phyloP scores from a whole-genome alignment of 2,797 vertebrate species.

The Paedocypris micromegethes region DNA sequence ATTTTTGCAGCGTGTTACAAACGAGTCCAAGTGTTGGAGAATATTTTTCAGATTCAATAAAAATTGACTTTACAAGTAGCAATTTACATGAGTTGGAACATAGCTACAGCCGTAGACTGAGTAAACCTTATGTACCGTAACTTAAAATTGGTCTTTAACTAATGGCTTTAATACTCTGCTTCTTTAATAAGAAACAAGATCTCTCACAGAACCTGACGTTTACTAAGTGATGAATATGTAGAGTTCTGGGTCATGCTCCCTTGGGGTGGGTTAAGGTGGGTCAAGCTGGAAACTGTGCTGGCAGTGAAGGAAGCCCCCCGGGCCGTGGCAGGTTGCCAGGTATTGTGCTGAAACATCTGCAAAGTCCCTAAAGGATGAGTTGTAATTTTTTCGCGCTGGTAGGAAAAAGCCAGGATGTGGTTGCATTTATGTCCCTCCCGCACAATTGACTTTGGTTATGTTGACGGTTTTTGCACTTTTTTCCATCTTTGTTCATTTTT shows the following conservation, averaged over 20 bases:
- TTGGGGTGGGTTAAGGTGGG: conserved; percentile 11
- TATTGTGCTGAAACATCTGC: conserved; percentile 24
- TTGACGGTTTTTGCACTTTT: not conserved
- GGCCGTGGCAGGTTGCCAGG: conserved; percentile 12
- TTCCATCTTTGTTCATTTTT: not conserved
- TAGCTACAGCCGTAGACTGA: too few relatives aligned
- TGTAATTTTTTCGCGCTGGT: not conserved
- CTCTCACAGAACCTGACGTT: not conserved
- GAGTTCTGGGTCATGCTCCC: not conserved
- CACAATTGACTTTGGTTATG: not conserved
- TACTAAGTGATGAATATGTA: not conserved
- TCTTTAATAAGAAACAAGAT: not conserved
- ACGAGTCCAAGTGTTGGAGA: too few relatives aligned
- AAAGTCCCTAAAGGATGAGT: conserved; percentile 8
- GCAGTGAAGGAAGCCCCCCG: conserved; percentile 17
- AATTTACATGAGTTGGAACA: too few relatives aligned
- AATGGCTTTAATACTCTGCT: too few relatives aligned
- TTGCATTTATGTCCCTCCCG: conserved; percentile 1
- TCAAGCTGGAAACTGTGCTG: conserved; percentile 39
- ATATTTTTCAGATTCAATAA: too few relatives aligned
- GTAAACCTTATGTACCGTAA: too few relatives aligned
- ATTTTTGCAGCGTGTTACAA: too few relatives aligned
- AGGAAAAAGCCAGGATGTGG: not conserved
- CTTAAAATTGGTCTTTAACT: too few relatives aligned
- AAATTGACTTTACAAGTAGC: too few relatives aligned